These are phyloP conservation scores for Macquaria ambigua DNA, from an alignment of 2,113 vertebrate genomes.

Conservation along the genomic window DNA sequence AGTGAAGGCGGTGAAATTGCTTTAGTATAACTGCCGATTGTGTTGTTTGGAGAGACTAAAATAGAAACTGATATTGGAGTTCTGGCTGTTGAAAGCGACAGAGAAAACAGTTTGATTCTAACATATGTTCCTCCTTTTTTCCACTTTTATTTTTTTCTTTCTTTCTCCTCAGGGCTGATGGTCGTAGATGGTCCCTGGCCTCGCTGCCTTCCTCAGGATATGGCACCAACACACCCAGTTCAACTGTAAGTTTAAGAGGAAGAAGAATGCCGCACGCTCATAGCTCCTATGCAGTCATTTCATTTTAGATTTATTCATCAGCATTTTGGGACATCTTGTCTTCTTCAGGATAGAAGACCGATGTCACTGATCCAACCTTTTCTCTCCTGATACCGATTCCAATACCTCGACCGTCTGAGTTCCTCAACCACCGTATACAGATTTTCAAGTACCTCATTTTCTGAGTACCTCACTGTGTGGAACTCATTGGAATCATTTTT, in stretches of 20 bases:
- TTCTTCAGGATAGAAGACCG: background rate
- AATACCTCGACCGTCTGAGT: background rate
- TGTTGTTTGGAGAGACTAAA: constrained; percentile 23
- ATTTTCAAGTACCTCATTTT: background rate
- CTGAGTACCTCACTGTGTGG: background rate
- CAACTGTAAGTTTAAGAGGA: constrained; percentile 83
- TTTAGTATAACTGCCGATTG: background rate
- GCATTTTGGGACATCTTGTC: background rate
- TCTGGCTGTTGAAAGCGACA: constrained; percentile 28
- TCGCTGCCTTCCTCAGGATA: constrained; percentile 95
- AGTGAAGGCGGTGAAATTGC: constrained; percentile 40
- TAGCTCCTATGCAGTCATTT: background rate
- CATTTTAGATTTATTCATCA: background rate
- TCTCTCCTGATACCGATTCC: no score
- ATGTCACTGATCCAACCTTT: background rate
- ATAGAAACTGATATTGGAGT: constrained; percentile 33
- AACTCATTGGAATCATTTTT: no score
- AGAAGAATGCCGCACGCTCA: background rate
- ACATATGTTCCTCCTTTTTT: background rate
- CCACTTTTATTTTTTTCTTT: background rate
- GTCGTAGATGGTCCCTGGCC: constrained; percentile 94
- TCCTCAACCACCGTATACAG: background rate
- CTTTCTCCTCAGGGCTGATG: constrained; percentile 87
- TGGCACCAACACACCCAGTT: constrained; percentile 96
- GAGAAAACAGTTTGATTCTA: constrained; percentile 20